phyloP scores from a whole-genome alignment of 2,888 invertebrate species.

The Drosophila recens region DNA sequence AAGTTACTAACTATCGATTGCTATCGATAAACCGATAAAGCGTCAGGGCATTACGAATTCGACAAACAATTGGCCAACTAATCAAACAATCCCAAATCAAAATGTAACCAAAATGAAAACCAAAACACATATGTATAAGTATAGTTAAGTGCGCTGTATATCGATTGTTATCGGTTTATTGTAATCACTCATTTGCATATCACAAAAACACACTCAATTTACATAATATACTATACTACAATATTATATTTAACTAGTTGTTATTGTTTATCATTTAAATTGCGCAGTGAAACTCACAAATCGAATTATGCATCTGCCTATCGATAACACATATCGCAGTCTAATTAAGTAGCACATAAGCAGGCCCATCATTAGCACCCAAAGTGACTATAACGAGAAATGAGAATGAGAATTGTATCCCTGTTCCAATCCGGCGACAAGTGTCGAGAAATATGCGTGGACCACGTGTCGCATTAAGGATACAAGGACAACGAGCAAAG shows the following conservation, averaged over 20 bases:
- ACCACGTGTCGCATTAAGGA: constrained; percentile 73
- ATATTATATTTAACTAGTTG: constrained; percentile 15
- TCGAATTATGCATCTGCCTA: constrained; percentile 14
- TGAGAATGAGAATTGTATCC: constrained; percentile 10
- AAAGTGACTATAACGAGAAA: constrained; percentile 29
- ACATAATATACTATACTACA: not conserved
- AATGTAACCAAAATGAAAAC: constrained; percentile 15
- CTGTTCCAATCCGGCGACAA: constrained; percentile 23
- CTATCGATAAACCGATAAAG: constrained; percentile 69
- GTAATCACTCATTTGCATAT: constrained; percentile 42
- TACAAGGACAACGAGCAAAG: constrained; percentile 34
- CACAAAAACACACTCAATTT: constrained; percentile 5
- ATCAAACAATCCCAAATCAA: constrained; percentile 20
- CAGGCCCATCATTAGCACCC: constrained; percentile 68
- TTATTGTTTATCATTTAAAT: constrained; percentile 37
- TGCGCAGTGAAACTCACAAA: constrained; percentile 62
- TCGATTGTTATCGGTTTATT: constrained; percentile 73
- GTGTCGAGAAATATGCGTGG: constrained; percentile 66
- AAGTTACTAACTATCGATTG: constrained; percentile 67
- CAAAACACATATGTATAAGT: constrained; percentile 33
- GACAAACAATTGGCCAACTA: constrained; percentile 65
- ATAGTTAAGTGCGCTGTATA: constrained; percentile 56
- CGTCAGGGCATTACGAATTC: constrained; percentile 43
- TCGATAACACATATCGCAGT: constrained; percentile 37
- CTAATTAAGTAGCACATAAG: constrained; percentile 35